A percentile compares a stretch with the other conserved stretches of the same genome.
Evolutionary conservation across 1,140 invertebrate genomes (phyloP).

Genomic region (Neoseiulus cucumeris): DNA sequence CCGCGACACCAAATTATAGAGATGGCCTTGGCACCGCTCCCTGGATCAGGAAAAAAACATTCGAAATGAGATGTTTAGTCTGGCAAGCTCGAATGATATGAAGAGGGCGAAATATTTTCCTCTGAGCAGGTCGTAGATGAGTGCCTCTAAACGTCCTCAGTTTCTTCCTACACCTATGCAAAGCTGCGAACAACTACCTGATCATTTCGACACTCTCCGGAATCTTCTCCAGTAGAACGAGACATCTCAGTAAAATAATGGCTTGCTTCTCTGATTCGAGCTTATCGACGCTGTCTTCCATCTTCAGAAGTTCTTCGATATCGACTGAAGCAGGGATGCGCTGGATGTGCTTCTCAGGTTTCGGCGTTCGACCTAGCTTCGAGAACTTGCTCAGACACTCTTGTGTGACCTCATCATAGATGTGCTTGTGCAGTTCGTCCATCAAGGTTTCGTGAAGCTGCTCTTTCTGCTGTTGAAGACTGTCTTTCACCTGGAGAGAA

Average conservation of each 20-base stretch:
- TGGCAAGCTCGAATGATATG: too few species aligned
- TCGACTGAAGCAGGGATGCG: neutral
- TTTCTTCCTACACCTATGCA: too few species aligned
- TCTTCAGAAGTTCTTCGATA: neutral
- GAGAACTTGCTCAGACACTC: conserved; percentile 35
- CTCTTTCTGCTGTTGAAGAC: conserved; percentile 22
- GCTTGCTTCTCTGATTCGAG: conserved; percentile 46
- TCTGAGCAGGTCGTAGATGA: too few species aligned
- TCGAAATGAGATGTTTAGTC: too few species aligned
- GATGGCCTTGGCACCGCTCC: neutral
- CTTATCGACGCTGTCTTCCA: conserved; percentile 42
- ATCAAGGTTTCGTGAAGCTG: conserved; percentile 45
- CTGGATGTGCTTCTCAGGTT: neutral
- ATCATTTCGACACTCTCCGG: conserved; percentile 58
- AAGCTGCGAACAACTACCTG: neutral
- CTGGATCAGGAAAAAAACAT: too few species aligned
- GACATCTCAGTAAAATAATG: conserved; percentile 59
- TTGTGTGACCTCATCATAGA: conserved; percentile 37
- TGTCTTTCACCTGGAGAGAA: neutral
- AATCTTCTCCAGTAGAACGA: conserved; percentile 59
- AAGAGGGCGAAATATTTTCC: too few species aligned
- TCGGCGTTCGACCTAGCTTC: conserved; percentile 28
- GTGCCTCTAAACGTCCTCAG: too few species aligned
- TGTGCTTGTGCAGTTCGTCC: conserved; percentile 47
- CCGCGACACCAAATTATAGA: neutral